Conservation (phyloP, 1,140 invertebrate species). For the Arion vulgaris region DNA sequence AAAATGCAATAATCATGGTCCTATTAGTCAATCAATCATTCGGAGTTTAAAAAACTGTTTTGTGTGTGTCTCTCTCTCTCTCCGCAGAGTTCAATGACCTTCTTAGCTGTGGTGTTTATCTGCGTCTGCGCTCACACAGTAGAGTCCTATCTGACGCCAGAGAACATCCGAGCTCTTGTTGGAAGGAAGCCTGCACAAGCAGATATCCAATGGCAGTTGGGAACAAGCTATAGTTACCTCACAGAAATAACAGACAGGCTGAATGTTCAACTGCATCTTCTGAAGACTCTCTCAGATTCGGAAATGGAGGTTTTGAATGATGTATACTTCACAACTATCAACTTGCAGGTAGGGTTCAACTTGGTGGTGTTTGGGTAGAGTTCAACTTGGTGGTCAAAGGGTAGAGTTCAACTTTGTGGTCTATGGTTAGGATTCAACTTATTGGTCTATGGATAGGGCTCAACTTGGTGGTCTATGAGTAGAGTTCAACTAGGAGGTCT, state of each 20-base stretch:
- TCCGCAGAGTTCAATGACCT: conserved; percentile 2
- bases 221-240: conserved; percentile 36
- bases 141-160: conserved; percentile 56
- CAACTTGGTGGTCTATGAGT: too few species aligned
- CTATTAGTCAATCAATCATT: too few species aligned
- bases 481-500: too few species aligned
- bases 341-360: conserved; percentile 29
- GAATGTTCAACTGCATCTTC: conserved; percentile 15
- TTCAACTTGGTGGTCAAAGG: too few species aligned
- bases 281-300: conserved; percentile 14
- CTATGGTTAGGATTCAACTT: too few species aligned
- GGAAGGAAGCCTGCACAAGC: conserved; percentile 56
- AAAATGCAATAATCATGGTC: too few species aligned
- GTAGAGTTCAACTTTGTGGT: too few species aligned
- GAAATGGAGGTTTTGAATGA: conserved; percentile 34
- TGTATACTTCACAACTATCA: conserved; percentile 30
- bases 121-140: conserved; percentile 56
- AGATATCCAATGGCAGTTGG: conserved; percentile 48
- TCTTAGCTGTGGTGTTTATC: conserved; percentile 34
- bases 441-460: too few species aligned
- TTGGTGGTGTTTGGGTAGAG: too few species aligned
- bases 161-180: conserved; percentile 55
- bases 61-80: too few species aligned
- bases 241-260: conserved; percentile 23
- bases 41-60: too few species aligned